These are phyloP conservation scores for Cephonodes hylas DNA, from an alignment of 2,888 invertebrate species.

Conservation along the genomic window DNA sequence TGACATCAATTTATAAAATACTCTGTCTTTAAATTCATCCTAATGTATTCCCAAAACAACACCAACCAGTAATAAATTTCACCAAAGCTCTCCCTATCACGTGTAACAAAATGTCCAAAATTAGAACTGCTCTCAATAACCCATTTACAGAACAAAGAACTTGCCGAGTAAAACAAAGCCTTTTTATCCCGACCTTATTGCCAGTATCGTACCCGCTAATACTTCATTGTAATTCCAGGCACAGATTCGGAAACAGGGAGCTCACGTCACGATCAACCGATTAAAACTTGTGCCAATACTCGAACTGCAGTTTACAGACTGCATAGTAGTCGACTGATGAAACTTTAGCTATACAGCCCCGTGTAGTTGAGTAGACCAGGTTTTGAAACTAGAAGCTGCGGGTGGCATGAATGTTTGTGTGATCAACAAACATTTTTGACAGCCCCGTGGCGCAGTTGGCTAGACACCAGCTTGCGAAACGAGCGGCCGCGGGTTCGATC, in stretches of 20 bases:
- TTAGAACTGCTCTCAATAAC: neutral
- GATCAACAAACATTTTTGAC: too few relatives aligned
- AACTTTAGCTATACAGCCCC: too few relatives aligned
- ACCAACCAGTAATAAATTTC: neutral
- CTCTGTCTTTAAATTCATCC: too few relatives aligned
- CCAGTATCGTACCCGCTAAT: neutral
- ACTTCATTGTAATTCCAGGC: conserved; percentile 1
- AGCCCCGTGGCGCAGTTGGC: too few relatives aligned
- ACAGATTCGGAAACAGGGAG: neutral
- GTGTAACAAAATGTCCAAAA: neutral
- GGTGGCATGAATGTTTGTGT: too few relatives aligned
- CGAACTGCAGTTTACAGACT: neutral
- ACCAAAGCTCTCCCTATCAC: neutral
- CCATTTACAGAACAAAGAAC: neutral
- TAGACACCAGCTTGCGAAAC: too few relatives aligned
- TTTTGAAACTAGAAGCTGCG: too few relatives aligned
- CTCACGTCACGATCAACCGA: neutral
- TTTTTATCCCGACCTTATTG: neutral
- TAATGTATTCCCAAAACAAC: neutral
- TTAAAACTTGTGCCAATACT: neutral
- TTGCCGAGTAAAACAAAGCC: neutral
- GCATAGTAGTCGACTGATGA: too few relatives aligned
- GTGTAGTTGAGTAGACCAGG: too few relatives aligned
- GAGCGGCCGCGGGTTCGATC: too few relatives aligned
- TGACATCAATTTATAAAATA: too few relatives aligned